Evolutionary conservation across 2,888 invertebrate genomes (phyloP), one percentile per base, ranked within the genome.

Genomic region (Noctua janthe): DNA sequence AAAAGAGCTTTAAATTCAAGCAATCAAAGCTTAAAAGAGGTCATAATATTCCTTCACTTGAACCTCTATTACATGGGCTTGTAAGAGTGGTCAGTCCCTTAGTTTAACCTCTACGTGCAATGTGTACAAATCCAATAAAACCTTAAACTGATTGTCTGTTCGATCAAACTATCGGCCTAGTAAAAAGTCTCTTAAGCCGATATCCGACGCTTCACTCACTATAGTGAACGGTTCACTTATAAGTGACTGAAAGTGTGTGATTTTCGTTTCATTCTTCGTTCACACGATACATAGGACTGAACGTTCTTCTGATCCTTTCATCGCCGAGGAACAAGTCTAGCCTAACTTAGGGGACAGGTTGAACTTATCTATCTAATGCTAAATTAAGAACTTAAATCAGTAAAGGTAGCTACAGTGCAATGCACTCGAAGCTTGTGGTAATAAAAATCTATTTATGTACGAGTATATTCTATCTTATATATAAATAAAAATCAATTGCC

Each of bases 71-170:
- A 29, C 29, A 29, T 29, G 29, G 29, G 29, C 29, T 29, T 29
- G 29, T 29, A 29, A 29, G 29, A 29, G 29, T 29, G 29, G 29
- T 29, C 29, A 29, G 29, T 29, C 29, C 29, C 29, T 29, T 29
- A 29, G 29, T 29, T 29, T 29, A 29, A 29, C 29, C 29, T 29
- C 10, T 35, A 20, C 23, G 15, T 69, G 23, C 47, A 47, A 70
- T 47, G 13, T 13, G 59, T 62, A 62, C 29, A 62, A 23, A 67
- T 43, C 49, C 1, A 73, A 75, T 51, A 20, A 39, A 71, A 13
- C n/a, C n/a, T 49, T 8, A 39, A 72, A 75, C 49, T 51, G 20
- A 73, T 39, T 72, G 49, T 49, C 35, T 71, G 13, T n/a, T n/a
- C 17, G n/a, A 39, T 13, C 49, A 71, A 77, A 29, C 29, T 29